Evolutionary conservation across 1,140 invertebrate species (phyloP), one percentile per base, ranked within the genome.

Genomic region (Bombus vancouverensis): DNA sequence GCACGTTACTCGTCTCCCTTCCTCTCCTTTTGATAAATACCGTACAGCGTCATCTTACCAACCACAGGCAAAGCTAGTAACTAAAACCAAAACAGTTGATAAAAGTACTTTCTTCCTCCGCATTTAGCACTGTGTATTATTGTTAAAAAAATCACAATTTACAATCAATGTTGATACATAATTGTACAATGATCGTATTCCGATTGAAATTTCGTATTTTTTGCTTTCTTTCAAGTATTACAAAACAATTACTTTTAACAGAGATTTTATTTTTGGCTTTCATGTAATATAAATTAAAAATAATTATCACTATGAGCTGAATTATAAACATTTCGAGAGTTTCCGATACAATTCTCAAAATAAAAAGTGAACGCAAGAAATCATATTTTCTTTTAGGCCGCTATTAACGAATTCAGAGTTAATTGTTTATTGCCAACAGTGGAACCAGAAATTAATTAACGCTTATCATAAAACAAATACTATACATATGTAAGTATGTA

Each of bases 41-140:
- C 37, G 22, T 42, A 15, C 44, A 13, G 0, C 79, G 72, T 53
- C 72, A 81, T 62, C 84, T 86, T 44, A 15, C 8, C 37, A 42
- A 13, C 1, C 13, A 8, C 3, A 4, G 25, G 6, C 44, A 25
- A 47, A 79, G n/a, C 1, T 59, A 57, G 4, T 1, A 44, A 34
- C 5, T 53, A 8, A 53, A 25, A 13, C 25, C 0, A 42, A 28
- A 42, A 8, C 44, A n/a, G 57, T 81, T 70, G 77, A 42, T 73
- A 70, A 80, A 73, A 81, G 44, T 47, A 77, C 32, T 13, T 42
- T 57, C n/a, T n/a, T 57, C 18, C 68, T 65, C 2, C 4, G 1
- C n/a, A 32, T 65, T 59, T 25, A 12, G 12, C 5, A 22, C n/a
- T 68, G 2, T 10, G 2, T 18, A 10, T 59, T 76, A n/a, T 62